Percentiles rank a stretch among this genome's conserved stretches.
phyloP scores from a whole-genome alignment of 2,888 invertebrate genomes.

The Choristoneura rosaceana region DNA sequence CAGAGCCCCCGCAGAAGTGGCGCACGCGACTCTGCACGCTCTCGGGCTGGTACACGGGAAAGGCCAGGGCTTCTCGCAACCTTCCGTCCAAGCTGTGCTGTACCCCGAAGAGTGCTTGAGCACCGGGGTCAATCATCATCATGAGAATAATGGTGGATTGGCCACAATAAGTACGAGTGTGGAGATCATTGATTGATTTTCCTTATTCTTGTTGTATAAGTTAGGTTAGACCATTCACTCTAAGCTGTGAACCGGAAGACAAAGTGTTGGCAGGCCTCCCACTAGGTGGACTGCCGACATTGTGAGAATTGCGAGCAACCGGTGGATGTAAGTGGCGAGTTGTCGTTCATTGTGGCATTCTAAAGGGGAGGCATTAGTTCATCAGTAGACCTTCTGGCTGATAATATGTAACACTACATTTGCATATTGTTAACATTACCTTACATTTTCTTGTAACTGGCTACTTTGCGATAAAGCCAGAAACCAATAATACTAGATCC shows the following conservation, averaged over 20 bases:
- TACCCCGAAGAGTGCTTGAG: not conserved
- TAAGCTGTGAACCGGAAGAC: too few relatives aligned
- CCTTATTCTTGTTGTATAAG: too few relatives aligned
- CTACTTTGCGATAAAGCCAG: not conserved
- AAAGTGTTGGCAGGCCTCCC: too few relatives aligned
- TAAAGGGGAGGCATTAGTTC: too few relatives aligned
- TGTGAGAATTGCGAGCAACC: too few relatives aligned
- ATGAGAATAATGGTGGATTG: not conserved
- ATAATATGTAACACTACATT: not conserved
- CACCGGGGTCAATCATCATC: not conserved
- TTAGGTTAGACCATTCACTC: too few relatives aligned
- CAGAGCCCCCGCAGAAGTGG: conserved; percentile 62
- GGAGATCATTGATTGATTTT: not conserved
- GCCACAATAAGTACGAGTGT: not conserved
- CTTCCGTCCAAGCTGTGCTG: not conserved
- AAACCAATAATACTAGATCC: conserved; percentile 15
- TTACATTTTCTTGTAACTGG: not conserved
- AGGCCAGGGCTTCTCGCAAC: not conserved
- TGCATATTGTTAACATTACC: not conserved
- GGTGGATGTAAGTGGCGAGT: too few relatives aligned
- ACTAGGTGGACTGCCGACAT: too few relatives aligned
- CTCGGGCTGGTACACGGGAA: conserved; percentile 62
- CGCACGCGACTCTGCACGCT: conserved; percentile 67
- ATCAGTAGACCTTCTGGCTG: too few relatives aligned
- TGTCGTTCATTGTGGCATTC: too few relatives aligned